Percentiles rank a stretch among this genome's conserved stretches.
Evolutionary conservation across 2,888 invertebrate genomes (phyloP).

Genomic region (Clepsis dumicolana): DNA sequence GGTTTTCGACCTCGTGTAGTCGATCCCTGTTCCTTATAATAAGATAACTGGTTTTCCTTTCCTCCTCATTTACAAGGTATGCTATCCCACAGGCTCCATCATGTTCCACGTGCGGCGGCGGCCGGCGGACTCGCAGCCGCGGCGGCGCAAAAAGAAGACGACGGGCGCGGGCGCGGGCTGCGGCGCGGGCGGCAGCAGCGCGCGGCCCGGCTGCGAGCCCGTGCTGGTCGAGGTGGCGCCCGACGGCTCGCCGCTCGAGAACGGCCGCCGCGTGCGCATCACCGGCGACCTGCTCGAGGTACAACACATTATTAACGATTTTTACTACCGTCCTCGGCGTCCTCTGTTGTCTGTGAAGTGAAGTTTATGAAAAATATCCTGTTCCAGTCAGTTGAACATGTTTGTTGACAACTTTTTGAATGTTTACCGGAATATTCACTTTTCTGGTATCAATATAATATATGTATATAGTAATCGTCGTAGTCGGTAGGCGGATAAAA

Average conservation of each 20-base stretch:
- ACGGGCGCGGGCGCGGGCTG: slow-evolving; percentile 79
- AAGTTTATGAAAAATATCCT: too few species aligned
- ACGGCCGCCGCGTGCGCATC: slow-evolving; percentile 88
- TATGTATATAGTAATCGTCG: too few species aligned
- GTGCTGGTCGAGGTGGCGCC: slow-evolving; percentile 93
- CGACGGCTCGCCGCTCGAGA: slow-evolving; percentile 88
- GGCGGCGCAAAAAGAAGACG: slow-evolving; percentile 94
- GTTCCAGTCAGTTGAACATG: too few species aligned
- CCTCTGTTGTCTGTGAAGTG: too few species aligned
- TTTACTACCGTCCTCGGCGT: too few species aligned
- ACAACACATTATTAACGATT: too few species aligned
- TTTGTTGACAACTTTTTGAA: too few species aligned
- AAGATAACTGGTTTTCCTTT: background rate
- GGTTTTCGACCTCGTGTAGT: too few species aligned
- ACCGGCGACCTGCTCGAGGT: slow-evolving; percentile 90
- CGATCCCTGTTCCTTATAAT: background rate
- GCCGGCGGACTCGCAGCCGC: slow-evolving; percentile 95
- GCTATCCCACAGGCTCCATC: slow-evolving; percentile 91
- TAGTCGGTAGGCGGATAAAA: too few species aligned
- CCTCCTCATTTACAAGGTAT: background rate
- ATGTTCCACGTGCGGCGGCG: slow-evolving; percentile 98
- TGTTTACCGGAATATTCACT: too few species aligned
- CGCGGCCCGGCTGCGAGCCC: slow-evolving; percentile 87
- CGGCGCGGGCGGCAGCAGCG: slow-evolving; percentile 72
- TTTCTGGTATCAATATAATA: too few species aligned